phyloP scores from a whole-genome alignment of 2,113 vertebrate genomes.

The Apteryx owenii region DNA sequence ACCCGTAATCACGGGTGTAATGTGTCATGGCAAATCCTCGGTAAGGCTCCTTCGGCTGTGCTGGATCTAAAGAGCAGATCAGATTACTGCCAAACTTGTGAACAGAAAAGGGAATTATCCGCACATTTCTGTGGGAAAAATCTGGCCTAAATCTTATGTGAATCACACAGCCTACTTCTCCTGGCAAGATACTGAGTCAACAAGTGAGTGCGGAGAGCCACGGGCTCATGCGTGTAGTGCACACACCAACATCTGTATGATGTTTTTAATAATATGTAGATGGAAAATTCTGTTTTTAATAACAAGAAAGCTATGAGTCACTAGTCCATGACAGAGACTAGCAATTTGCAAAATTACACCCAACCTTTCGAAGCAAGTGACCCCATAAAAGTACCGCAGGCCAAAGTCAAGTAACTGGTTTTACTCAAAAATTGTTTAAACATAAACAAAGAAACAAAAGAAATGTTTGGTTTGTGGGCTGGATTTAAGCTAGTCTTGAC shows the following conservation, averaged over 20 bases:
- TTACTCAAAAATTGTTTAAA: neutral
- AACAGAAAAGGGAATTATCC: neutral
- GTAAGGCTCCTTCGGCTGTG: neutral
- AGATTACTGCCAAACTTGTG: neutral
- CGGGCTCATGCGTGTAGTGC: neutral
- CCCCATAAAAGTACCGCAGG: neutral
- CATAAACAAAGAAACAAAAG: neutral
- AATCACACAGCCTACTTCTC: neutral
- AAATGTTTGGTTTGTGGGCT: neutral
- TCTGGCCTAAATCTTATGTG: neutral
- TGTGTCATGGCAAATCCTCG: too few species aligned
- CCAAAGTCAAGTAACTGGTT: neutral
- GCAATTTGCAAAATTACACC: neutral
- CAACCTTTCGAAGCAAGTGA: neutral
- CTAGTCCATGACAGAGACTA: neutral
- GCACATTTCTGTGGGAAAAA: neutral
- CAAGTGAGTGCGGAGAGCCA: neutral
- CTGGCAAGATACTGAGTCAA: neutral
- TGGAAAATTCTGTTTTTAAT: neutral
- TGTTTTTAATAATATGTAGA: neutral
- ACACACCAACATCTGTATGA: neutral
- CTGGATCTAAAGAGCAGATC: neutral
- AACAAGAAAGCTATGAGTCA: neutral
- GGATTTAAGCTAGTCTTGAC: neutral
- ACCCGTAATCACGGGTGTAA: neutral